phyloP scores from a whole-genome alignment of 1,140 invertebrate genomes.

The Apocrypta bakeri region DNA sequence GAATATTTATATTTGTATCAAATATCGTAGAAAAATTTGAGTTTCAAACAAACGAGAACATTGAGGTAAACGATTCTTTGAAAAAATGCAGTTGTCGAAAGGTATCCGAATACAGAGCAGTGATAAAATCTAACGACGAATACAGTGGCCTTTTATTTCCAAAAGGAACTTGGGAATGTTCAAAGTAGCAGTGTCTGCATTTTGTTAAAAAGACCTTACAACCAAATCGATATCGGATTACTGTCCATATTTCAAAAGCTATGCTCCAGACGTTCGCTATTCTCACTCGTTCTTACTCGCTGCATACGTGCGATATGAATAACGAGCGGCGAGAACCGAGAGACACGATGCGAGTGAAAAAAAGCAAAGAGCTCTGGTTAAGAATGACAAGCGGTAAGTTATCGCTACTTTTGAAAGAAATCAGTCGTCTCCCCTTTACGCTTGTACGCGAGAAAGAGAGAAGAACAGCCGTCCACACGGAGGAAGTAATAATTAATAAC shows the following conservation, averaged over 20 bases:
- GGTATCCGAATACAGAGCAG: not conserved
- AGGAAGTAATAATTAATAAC: constrained; percentile 50
- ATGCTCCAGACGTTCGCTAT: constrained; percentile 13
- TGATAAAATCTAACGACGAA: not conserved
- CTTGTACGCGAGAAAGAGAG: not conserved
- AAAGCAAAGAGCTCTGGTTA: constrained; percentile 22
- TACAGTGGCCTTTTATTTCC: not conserved
- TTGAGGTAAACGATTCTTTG: no score
- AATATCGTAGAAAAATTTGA: no score
- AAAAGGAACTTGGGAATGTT: not conserved
- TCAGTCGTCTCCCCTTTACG: constrained; percentile 16
- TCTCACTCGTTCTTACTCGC: not conserved
- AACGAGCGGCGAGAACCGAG: constrained; percentile 16
- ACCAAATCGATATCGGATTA: constrained; percentile 33
- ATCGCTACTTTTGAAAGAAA: constrained; percentile 48
- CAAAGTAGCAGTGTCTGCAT: not conserved
- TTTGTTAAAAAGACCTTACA: not conserved
- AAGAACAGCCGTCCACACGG: not conserved
- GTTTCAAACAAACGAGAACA: no score
- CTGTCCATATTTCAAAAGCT: constrained; percentile 37
- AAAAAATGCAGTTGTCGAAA: no score
- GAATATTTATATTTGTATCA: no score
- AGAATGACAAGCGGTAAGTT: constrained; percentile 47
- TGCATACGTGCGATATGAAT: constrained; percentile 27
- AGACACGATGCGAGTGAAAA: not conserved